Base-by-base conservation (phyloP, 35 echinoderm and acorn worm genomes). In the Acanthaster planci region DNA sequence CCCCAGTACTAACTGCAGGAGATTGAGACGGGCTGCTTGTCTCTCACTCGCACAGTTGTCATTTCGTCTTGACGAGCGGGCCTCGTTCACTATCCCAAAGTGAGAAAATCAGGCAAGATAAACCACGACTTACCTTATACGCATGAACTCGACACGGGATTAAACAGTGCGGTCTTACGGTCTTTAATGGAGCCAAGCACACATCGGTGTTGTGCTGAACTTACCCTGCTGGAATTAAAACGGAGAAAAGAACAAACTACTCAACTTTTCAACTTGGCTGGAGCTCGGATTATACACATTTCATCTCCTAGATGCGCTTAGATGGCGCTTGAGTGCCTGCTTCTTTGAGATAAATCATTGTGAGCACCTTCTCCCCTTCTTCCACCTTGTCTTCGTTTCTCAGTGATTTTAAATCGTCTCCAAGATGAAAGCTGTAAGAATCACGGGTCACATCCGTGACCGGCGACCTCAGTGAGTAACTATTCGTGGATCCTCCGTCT, bases 51-150 rank as follows among this genome's bases (percentile, higher is more conserved):
- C 15, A 31, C 2, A 23, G 31, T 67, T 23, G 26, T 72, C 34
- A 34, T 72, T 72, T 72, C 64, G 64, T 72, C 64, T 29, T 72
- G 64, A 34, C 64, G 64, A 72, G 64, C 23, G 26, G 56, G 64
- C 64, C 64, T 21, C 64, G 64, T 72, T 72, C 42, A 47, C 42
- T 47, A 12, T 4, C 42, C 42, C 42, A 12, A 47, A 47, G 42
- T 12, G 12, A 47, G 42, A 47, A 12, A 47, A 47, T 12, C 4
- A 12, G 42, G 42, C 12, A 6, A 47, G 42, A 47, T 47, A 47
- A 47, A 47, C 42, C 42, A 47, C 12, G 42, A 6, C 12, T 47
- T 12, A 12, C 4, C 42, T 4, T 47, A 4, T 12, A 47, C 12
- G 42, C 42, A 47, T 47, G n/a, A n/a, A n/a, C n/a, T n/a, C n/a